Percentiles rank a stretch among this genome's conserved stretches.
phyloP scores from a whole-genome alignment of 1,140 invertebrate species.

The Brachionus rotundiformis region DNA sequence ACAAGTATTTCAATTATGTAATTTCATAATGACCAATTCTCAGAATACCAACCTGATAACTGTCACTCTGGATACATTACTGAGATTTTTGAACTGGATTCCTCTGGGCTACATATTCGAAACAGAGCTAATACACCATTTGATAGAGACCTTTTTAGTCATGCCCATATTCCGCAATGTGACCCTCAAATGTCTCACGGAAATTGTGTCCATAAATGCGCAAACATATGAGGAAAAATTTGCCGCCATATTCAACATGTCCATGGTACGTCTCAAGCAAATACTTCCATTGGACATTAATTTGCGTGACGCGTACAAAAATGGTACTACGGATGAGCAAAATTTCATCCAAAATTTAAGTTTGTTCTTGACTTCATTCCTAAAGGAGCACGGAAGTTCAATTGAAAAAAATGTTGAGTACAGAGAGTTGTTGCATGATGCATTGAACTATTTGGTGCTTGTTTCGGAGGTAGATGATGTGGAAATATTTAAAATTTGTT shows the following conservation, averaged over 20 bases:
- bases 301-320: slow-evolving; percentile 80
- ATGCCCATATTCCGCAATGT: slow-evolving; percentile 97
- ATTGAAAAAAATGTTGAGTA: slow-evolving; percentile 67
- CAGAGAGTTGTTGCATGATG: slow-evolving; percentile 64
- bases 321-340: slow-evolving; percentile 91
- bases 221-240: slow-evolving; percentile 51
- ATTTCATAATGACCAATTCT: slow-evolving; percentile 71
- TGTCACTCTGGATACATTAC: slow-evolving; percentile 88
- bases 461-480: slow-evolving; percentile 99
- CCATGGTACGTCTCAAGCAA: slow-evolving; percentile 28
- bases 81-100: slow-evolving; percentile 98
- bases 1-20: slow-evolving; percentile 94
- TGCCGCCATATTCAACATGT: slow-evolving; percentile 20
- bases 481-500: slow-evolving; percentile 98
- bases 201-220: slow-evolving; percentile 70
- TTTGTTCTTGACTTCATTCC: slow-evolving; percentile 91
- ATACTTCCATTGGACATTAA: slow-evolving; percentile 42
- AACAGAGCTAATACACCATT: slow-evolving; percentile 89
- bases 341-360: slow-evolving; percentile 98
- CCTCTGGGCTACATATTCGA: slow-evolving; percentile 99
- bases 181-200: slow-evolving; percentile 94
- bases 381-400: slow-evolving; percentile 89
- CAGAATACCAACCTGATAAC: slow-evolving; percentile 45
- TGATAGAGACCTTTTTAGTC: slow-evolving; percentile 82
- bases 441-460: slow-evolving; percentile 86